Base-by-base conservation (phyloP, 2,113 vertebrate genomes). In the Cynoglossus semilaevis region DNA sequence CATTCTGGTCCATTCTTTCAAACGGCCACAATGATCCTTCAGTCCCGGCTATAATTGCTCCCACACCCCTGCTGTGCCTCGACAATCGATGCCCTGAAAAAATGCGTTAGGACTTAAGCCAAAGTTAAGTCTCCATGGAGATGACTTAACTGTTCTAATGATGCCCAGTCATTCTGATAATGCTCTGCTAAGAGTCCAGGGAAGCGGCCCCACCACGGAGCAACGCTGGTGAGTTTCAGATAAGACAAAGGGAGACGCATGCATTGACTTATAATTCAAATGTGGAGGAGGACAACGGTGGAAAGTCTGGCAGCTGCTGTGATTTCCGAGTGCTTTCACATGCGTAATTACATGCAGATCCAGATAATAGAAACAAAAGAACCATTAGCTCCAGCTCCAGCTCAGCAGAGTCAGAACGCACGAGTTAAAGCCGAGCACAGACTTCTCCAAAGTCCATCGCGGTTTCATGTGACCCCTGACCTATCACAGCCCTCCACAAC, bases 391-490 rank as follows among this genome's bases (percentile, higher is more conserved):
- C 51, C 38, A 59, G 65, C 54, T 70, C 58, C 51, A 72, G 58
- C 49, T 22, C 14, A 49, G 45, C 36, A 29, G 55, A 65, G 66
- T 29, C 58, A 66, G 29, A 2, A 88, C 86, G 87, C 63, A 64
- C 40, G 86, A 79, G 65, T 89, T 77, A 74, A 90, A 77, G 54
- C 56, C 41, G 85, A 84, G 40, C 37, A 40, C 38, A 41, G 11
- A 41, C 10, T 15, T 36, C 43, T 74, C 82, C 60, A 85, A 69
- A 19, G 46, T 49, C 46, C 38, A 29, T 29, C 22, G 22, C 3
- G 22, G 22, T 29, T 29, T 29, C 22, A 29, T 29, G 22, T 29
- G 22, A 29, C 22, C 22, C 22, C 22, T 29, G 22, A 29, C 6
- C 22, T 29, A 29, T 6, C 22, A 29, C 22, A 29, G 22, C 22